These are phyloP conservation scores for Gasterosteus nipponicus DNA, from an alignment of 2,113 vertebrate species.

Conservation along the genomic window DNA sequence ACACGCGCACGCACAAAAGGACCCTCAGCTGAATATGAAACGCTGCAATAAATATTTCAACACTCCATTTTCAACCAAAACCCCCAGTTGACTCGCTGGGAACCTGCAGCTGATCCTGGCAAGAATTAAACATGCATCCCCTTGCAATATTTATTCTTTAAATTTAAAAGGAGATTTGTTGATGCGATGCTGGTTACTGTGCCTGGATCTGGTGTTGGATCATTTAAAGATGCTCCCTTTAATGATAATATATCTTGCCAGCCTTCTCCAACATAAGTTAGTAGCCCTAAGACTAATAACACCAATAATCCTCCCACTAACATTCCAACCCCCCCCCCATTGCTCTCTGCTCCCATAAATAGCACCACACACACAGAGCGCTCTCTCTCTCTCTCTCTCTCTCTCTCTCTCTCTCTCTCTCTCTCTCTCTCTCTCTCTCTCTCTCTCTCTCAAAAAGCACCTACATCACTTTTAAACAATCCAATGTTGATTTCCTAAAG, in stretches of 20 bases:
- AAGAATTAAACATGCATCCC: slow-evolving; percentile 82
- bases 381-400: not conserved
- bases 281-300: slow-evolving; percentile 59
- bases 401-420: not conserved
- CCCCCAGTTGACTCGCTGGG: slow-evolving; percentile 74
- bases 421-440: slow-evolving; percentile 2
- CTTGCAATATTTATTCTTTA: slow-evolving; percentile 80
- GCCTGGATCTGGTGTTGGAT: slow-evolving; percentile 14
- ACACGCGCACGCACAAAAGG: slow-evolving; percentile 82
- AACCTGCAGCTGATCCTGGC: slow-evolving; percentile 79
- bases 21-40: slow-evolving; percentile 83
- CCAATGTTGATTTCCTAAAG: slow-evolving; percentile 36
- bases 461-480: slow-evolving; percentile 28
- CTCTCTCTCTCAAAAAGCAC: not conserved
- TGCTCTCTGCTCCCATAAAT: slow-evolving; percentile 45
- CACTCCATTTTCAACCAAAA: slow-evolving; percentile 76
- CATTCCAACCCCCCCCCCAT: slow-evolving; percentile 26
- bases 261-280: slow-evolving; percentile 47
- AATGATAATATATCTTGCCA: slow-evolving; percentile 34
- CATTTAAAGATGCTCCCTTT: slow-evolving; percentile 37
- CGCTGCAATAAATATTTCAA: slow-evolving; percentile 84
- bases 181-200: slow-evolving; percentile 34
- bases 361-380: slow-evolving; percentile 30
- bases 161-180: slow-evolving; percentile 23
- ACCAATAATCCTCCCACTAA: slow-evolving; percentile 56